phyloP scores from a whole-genome alignment of 1,140 invertebrate species.

The Centruroides sculpturatus region DNA sequence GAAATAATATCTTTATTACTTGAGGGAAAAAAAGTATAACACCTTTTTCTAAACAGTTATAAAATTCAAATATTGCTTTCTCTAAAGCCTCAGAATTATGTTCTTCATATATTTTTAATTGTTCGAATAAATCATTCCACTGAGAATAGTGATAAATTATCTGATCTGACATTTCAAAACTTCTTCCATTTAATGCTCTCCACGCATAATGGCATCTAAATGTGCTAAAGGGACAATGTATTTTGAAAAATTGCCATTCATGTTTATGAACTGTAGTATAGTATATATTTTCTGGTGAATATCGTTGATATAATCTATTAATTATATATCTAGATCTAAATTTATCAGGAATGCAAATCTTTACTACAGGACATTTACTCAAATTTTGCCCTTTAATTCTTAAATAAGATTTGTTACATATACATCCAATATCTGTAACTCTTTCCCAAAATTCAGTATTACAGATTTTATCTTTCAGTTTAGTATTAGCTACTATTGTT shows the following conservation, averaged over 20 bases:
- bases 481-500: neutral
- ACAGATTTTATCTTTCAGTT: neutral
- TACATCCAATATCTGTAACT: slow-evolving; percentile 3
- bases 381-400: neutral
- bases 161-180: neutral
- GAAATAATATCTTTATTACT: slow-evolving; percentile 1
- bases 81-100: slow-evolving; percentile 3
- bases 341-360: slow-evolving; percentile 5
- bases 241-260: neutral
- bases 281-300: slow-evolving; percentile 2
- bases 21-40: slow-evolving; percentile 2
- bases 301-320: slow-evolving; percentile 1
- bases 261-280: neutral
- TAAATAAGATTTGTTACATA: slow-evolving; percentile 4
- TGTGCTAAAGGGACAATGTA: neutral
- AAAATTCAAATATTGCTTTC: slow-evolving; percentile 4
- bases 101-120: neutral
- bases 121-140: neutral
- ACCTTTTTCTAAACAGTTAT: slow-evolving; percentile 5
- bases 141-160: neutral
- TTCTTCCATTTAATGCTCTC: neutral
- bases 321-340: slow-evolving; percentile 4
- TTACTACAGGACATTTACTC: slow-evolving; percentile 6
- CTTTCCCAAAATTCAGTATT: slow-evolving; percentile 4
- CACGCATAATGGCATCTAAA: slow-evolving; percentile 14